Conservation (phyloP, 2,797 vertebrate genomes). For the Cheirogaleus major region DNA sequence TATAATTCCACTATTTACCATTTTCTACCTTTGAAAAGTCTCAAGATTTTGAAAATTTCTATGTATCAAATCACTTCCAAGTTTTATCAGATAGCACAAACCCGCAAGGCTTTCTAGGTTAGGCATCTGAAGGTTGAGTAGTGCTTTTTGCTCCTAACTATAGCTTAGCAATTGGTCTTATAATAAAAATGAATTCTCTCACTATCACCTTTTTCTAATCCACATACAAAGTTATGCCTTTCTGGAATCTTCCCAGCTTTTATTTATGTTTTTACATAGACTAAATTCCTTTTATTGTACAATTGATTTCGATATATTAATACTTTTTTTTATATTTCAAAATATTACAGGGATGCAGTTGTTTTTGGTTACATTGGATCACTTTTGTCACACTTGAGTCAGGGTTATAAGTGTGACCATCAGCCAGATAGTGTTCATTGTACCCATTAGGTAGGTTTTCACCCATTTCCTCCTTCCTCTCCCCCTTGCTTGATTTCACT, state of each 20-base stretch:
- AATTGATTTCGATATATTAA: background rate
- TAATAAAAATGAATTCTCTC: conserved; percentile 15
- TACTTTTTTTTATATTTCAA: background rate
- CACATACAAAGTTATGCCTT: background rate
- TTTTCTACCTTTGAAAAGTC: background rate
- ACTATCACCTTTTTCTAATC: background rate
- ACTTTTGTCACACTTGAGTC: background rate
- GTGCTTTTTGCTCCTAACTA: background rate
- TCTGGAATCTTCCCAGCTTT: conserved; percentile 22
- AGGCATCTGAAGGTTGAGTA: background rate
- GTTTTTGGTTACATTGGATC: background rate
- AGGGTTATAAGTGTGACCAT: background rate
- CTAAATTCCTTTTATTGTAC: background rate
- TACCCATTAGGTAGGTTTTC: background rate
- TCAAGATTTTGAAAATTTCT: background rate
- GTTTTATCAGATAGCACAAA: background rate
- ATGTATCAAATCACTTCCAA: background rate
- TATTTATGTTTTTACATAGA: background rate
- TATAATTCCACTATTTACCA: background rate
- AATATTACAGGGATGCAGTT: background rate
- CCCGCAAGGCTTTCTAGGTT: background rate
- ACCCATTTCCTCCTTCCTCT: too few relatives aligned
- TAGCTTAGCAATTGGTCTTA: background rate
- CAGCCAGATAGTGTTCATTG: background rate
- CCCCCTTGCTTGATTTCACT: background rate